phyloP scores from a whole-genome alignment of 1,140 invertebrate species.

The Drosophila bipectinata region DNA sequence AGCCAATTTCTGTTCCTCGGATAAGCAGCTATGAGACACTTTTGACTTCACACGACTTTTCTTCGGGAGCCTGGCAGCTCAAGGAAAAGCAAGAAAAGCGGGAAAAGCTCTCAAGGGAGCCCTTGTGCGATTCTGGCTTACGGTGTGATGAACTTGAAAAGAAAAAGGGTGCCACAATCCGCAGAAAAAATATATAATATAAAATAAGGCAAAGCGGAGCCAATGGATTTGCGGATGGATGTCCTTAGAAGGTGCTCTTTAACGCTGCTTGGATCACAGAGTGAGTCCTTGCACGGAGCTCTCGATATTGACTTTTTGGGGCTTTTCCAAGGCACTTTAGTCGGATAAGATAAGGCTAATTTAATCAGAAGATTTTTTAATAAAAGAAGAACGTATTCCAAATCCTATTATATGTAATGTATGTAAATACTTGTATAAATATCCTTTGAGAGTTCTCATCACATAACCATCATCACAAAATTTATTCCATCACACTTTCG shows the following conservation, averaged over 20 bases:
- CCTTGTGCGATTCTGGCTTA: conserved; percentile 24
- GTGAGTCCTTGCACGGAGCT: not conserved
- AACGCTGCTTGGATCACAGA: conserved; percentile 10
- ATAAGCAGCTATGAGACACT: conserved; percentile 72
- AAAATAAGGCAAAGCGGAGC: conserved; percentile 26
- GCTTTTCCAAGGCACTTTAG: not conserved
- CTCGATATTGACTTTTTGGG: conserved; percentile 15
- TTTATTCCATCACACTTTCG: conserved; percentile 44
- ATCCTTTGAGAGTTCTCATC: conserved; percentile 8
- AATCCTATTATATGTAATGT: conserved; percentile 9
- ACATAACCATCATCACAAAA: conserved; percentile 38
- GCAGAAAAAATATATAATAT: conserved; percentile 29
- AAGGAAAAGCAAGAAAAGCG: conserved; percentile 22
- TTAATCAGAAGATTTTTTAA: not conserved
- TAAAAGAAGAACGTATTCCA: not conserved
- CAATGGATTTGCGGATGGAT: conserved; percentile 9
- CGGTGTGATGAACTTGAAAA: conserved; percentile 50
- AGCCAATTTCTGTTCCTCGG: conserved; percentile 64
- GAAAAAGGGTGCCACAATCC: conserved; percentile 40
- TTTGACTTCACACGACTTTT: conserved; percentile 48
- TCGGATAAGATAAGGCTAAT: not conserved
- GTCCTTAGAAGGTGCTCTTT: conserved; percentile 2
- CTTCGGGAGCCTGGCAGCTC: conserved; percentile 3
- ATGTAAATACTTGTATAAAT: conserved; percentile 5
- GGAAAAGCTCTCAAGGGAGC: conserved; percentile 32